Base-by-base conservation (phyloP, 64 coral and sea anemone genomes). In the Hydrozoanthus tunicans region DNA sequence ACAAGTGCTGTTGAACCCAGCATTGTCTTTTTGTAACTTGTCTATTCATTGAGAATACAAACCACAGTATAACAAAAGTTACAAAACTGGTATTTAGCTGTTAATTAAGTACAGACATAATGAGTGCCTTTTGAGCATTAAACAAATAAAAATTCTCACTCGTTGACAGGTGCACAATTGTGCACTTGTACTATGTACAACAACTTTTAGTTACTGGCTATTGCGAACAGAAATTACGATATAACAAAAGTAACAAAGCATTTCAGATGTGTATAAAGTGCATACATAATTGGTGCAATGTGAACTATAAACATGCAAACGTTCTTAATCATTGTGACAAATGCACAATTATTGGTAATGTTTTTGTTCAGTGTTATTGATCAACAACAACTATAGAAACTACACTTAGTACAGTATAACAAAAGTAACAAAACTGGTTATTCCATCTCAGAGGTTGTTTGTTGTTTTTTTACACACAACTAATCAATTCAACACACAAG, bases 51-150 rank as follows among this genome's bases (percentile, higher is more conserved):
- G 17, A 58, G 77, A 79, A 79, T 20, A 79, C 13, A 79, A 79
- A 79, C 54, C 58, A 79, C 53, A 58, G 77, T 57, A 79, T 57
- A 56, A 58, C 77, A 79, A 79, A 79, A n/a, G 77, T 58, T 56
- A 79, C 77, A 79, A 79, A 58, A 78, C 8, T 77, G 51, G 51
- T 5, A 55, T 78, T 78, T 56, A 8, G 57, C 51, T 4, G 54
- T 51, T 78, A 15, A 58, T n/a, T 6, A 78, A 78, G 53, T 78
- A 4, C 54, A 78, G n/a, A 56, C 52, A 78, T 56, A 78, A 56
- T 78, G 4, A 6, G 5, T 78, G 14, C 53, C 5, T 56, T 78
- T 11, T 78, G 76, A 78, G 4, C 76, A 15, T 56, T 11, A 78
- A 78, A 78, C 53, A 56, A 14, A 10, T 53, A 77, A 77, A 73